Base-by-base conservation (phyloP, 2,797 vertebrate genomes). In the Sparidentex hasta region DNA sequence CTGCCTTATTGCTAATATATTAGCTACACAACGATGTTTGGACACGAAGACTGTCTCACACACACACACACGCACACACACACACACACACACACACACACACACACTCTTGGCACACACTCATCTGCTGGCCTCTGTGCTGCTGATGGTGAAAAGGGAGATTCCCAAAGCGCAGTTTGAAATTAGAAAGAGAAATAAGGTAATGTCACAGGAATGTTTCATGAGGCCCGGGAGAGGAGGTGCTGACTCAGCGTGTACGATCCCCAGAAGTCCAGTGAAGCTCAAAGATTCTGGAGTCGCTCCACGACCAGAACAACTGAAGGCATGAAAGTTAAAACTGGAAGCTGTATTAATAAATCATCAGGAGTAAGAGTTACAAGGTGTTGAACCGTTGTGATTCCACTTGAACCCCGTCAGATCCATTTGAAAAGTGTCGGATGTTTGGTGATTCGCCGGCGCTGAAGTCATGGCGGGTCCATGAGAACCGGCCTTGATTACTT, bases 151-250 rank as follows among this genome's bases (percentile, higher is more conserved):
- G 69, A 85, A 86, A 88, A 75, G 48, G 65, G 83, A 84, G 87
- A 87, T 82, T 84, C 70, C 80, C 78, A 64, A 78, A 87, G 76
- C 51, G 27, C 44, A 58, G 63, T 17, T 21, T 67, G 71, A 81
- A 87, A 88, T 80, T 80, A 80, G 66, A 88, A 81, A 63, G 63
- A 50, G 70, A 69, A 81, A 64, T 70, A 87, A 72, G 81, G 77
- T 88, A 70, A 90, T 56, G 78, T 58, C 25, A 54, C 59, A 81
- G 80, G 88, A 89, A 90, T 75, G 83, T 83, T 87, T 84, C 18
- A 90, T 16, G 14, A 11, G 55, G 33, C 46, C 55, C 23, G 46
- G 33, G 58, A 59, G 74, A 44, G 82, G 83, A 80, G 80, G 70
- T 27, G 81, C 72, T 80, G 81, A 81, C 66, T 81, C 71, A 52